phyloP scores from a whole-genome alignment of 2,888 invertebrate genomes.

The Stomorhina lunata region DNA sequence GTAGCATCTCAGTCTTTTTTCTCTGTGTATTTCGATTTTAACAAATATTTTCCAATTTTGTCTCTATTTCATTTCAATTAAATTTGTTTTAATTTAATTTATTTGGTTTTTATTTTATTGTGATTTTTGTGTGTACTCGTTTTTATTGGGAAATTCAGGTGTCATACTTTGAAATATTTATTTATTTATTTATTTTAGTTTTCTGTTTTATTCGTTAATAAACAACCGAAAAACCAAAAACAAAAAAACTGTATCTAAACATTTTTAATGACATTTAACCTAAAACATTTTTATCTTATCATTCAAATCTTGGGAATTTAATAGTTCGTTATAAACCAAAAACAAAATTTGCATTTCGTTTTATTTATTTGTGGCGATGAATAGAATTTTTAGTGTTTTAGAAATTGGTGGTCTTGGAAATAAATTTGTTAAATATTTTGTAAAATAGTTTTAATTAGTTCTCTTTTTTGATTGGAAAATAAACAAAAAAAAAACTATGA shows the following conservation, averaged over 20 bases:
- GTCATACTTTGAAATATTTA: slow-evolving; percentile 56
- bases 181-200: too few species aligned
- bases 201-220: neutral
- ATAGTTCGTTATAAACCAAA: slow-evolving; percentile 26
- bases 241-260: neutral
- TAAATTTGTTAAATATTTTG: slow-evolving; percentile 33
- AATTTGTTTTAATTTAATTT: slow-evolving; percentile 57
- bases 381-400: neutral
- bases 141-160: slow-evolving; percentile 49
- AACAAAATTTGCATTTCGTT: slow-evolving; percentile 56
- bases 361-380: neutral
- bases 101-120: slow-evolving; percentile 37
- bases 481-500: neutral
- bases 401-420: neutral
- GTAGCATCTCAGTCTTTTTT: too few species aligned
- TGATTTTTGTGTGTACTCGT: neutral
- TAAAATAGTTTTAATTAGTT: slow-evolving; percentile 7
- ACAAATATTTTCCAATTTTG: slow-evolving; percentile 1
- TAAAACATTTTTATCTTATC: slow-evolving; percentile 24
- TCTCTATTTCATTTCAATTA: slow-evolving; percentile 16
- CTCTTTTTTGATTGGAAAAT: too few species aligned
- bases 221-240: neutral
- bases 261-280: slow-evolving; percentile 8
- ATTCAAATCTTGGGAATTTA: slow-evolving; percentile 10
- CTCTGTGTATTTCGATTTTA: neutral